Evolutionary conservation across 1,140 invertebrate genomes (phyloP), one percentile per base, ranked within the genome.

Genomic region (Aphis gossypii): DNA sequence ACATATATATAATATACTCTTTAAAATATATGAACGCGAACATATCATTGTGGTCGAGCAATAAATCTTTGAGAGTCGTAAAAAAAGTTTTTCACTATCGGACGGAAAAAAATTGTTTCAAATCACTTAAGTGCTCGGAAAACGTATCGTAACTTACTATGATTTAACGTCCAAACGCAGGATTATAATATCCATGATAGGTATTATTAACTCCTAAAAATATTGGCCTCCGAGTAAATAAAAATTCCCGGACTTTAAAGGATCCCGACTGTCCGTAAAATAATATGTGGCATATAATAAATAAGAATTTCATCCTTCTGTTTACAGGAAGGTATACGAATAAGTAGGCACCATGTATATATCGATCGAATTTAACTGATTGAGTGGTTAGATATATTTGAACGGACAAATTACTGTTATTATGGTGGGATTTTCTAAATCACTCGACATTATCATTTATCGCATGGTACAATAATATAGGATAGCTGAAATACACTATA

Each of bases 61-160:
- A 90, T 90, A 68, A 90, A 90, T 90, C 89, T 44, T 60, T 4
- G 35, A 14, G 6, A 30, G 38, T 44, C 14, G 38, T 44, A 90
- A 56, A 90, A 90, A 90, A 90, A 90, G 35, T 41, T 68, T 44
- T 90, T 90, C 54, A 25, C 25, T 68, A 20, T 68, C 30, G n/a
- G 51, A 89, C 48, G 23, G 88, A 68, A 68, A 68, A 90, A 90
- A 90, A 90, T 90, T 90, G 89, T 60, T 90, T 90, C 89, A 68
- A 90, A 90, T 90, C 89, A 60, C 89, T 90, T 90, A 90, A 90
- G 89, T 90, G 56, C 54, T 68, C 18, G 38, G 54, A 30, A 68
- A 68, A 68, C 56, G 89, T 68, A 68, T 90, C 54, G 89, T 68
- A 90, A 90, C 89, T 90, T 60, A 90, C 89, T 60, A 68, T 44